Conservation (phyloP, 2,888 invertebrate genomes). For the Microdon myrmicae region DNA sequence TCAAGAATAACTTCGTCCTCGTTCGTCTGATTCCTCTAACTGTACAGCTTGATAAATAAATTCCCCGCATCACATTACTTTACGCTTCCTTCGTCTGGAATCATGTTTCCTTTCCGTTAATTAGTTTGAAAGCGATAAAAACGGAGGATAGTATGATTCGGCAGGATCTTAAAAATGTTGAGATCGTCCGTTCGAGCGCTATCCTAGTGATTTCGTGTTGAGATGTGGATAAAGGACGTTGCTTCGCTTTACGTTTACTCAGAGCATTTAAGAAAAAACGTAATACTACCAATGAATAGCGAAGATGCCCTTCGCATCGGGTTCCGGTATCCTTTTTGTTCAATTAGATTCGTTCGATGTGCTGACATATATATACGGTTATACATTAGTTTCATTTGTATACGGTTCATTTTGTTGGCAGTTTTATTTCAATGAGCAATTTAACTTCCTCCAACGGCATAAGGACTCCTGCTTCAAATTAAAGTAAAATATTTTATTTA, state of each 20-base stretch:
- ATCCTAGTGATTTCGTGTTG: slow-evolving; percentile 5
- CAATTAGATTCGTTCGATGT: too few relatives aligned
- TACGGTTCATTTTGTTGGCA: slow-evolving; percentile 34
- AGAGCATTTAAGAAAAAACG: slow-evolving; percentile 5
- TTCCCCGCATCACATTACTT: slow-evolving; percentile 17
- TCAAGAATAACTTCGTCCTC: too few relatives aligned
- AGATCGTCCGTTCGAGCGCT: too few relatives aligned
- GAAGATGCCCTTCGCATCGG: slow-evolving; percentile 3
- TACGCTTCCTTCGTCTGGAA: slow-evolving; percentile 13
- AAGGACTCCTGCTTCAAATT: slow-evolving; percentile 39
- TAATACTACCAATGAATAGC: slow-evolving; percentile 23
- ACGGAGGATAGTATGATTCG: background rate
- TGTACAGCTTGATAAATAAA: slow-evolving; percentile 13
- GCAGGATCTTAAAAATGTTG: too few relatives aligned
- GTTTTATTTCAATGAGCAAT: slow-evolving; percentile 45
- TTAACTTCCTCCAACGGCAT: slow-evolving; percentile 26
- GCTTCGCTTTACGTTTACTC: background rate
- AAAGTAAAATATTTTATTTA: slow-evolving; percentile 41
- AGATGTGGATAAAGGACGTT: background rate
- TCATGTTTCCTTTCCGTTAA: slow-evolving; percentile 36
- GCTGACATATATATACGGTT: too few relatives aligned
- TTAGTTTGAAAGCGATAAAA: slow-evolving; percentile 34
- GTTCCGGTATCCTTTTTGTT: too few relatives aligned
- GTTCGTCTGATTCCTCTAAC: too few relatives aligned
- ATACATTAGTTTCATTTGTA: too few relatives aligned